Evolutionary conservation across 2,113 vertebrate species (phyloP).

Genomic region (Centropus bengalensis): DNA sequence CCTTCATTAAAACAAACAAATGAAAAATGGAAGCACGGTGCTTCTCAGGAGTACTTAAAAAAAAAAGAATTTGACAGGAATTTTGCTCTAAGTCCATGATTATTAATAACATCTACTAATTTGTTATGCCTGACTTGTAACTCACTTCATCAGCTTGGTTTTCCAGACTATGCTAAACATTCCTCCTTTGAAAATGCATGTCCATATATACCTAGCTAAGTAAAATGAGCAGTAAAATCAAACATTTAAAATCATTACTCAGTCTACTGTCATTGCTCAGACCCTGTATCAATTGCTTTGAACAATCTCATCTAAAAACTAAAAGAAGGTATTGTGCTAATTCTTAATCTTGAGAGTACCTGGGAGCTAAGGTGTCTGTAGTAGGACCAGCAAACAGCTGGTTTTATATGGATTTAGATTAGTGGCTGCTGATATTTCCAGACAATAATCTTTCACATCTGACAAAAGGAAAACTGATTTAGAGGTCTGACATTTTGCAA

Average conservation of each 20-base stretch:
- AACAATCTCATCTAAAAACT: background rate
- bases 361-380: background rate
- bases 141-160: background rate
- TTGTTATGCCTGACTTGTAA: background rate
- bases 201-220: background rate
- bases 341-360: background rate
- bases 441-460: background rate
- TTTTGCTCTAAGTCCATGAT: background rate
- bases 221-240: background rate
- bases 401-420: background rate
- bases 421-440: background rate
- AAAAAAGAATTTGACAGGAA: background rate
- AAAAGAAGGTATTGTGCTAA: background rate
- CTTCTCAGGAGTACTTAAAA: background rate
- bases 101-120: background rate
- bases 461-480: slow-evolving; percentile 21
- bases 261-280: background rate
- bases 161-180: background rate
- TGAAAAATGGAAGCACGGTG: background rate
- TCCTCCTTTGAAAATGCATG: background rate
- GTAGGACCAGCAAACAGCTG: background rate
- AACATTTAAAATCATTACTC: background rate
- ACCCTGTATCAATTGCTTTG: background rate
- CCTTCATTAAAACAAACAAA: background rate
- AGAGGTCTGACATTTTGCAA: slow-evolving; percentile 26